Conservation (phyloP, 1,140 invertebrate species). For the Magallana gigas region DNA sequence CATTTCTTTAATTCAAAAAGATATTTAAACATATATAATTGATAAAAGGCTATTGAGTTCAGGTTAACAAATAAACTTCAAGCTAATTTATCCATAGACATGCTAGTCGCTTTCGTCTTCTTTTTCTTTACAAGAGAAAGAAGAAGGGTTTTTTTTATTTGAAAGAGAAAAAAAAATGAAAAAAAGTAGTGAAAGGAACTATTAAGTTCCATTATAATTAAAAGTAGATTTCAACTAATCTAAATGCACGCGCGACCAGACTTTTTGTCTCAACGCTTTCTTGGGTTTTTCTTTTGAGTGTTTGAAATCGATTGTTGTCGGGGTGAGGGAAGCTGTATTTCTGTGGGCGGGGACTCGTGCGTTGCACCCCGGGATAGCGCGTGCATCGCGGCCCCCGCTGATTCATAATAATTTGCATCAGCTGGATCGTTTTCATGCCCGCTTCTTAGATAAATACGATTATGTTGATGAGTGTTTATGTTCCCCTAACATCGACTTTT, state of each 20-base stretch:
- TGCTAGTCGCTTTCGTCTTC: constrained; percentile 28
- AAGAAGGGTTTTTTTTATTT: constrained; percentile 7
- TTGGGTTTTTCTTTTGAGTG: constrained; percentile 14
- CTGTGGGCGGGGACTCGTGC: neutral
- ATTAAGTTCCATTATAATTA: constrained; percentile 37
- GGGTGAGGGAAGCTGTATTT: neutral
- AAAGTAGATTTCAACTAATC: constrained; percentile 36
- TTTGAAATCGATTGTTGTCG: neutral
- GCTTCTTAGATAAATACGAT: constrained; percentile 31
- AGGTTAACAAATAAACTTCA: constrained; percentile 27
- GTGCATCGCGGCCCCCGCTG: constrained; percentile 19
- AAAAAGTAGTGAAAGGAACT: constrained; percentile 16
- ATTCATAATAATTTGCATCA: constrained; percentile 20
- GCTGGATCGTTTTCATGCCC: constrained; percentile 32
- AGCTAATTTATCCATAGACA: constrained; percentile 31
- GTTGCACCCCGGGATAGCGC: constrained; percentile 30
- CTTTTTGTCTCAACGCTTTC: constrained; percentile 15
- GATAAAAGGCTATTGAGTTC: constrained; percentile 27
- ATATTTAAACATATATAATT: constrained; percentile 34
- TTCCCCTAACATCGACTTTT: constrained; percentile 14
- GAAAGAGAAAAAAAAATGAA: constrained; percentile 22
- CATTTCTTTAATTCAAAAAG: constrained; percentile 32
- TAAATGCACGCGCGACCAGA: constrained; percentile 25
- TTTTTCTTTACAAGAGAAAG: neutral
- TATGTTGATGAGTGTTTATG: constrained; percentile 36